Conservation (phyloP, 2,888 invertebrate genomes). For the Ceratothoa steindachneri region DNA sequence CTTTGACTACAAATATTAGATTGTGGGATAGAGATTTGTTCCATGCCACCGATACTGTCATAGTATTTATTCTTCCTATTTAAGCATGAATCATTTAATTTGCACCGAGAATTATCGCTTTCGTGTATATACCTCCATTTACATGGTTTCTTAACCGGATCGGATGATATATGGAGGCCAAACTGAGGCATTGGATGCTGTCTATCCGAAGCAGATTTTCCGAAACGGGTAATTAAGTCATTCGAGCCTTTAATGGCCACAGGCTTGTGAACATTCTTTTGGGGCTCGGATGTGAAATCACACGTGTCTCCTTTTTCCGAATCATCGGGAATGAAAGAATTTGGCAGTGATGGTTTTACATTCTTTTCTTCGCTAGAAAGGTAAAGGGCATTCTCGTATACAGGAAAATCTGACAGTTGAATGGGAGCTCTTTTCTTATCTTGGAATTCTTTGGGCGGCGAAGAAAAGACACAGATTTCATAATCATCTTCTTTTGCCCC, state of each 20-base stretch:
- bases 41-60: background rate
- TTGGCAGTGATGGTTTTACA: conserved; percentile 20
- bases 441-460: background rate
- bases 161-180: conserved; percentile 23
- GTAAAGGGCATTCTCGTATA: conserved; percentile 40
- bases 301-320: conserved; percentile 28
- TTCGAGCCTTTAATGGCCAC: conserved; percentile 33
- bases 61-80: background rate
- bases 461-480: background rate
- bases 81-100: background rate
- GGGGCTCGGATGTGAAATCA: conserved; percentile 35
- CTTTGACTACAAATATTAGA: background rate
- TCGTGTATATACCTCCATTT: background rate
- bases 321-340: conserved; percentile 20
- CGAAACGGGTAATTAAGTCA: conserved; percentile 29
- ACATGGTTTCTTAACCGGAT: conserved; percentile 33
- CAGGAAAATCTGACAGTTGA: conserved; percentile 8
- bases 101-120: background rate
- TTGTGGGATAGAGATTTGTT: background rate
- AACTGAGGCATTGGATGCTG: conserved; percentile 30
- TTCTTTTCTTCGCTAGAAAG: conserved; percentile 31
- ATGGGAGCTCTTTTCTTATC: conserved; percentile 4
- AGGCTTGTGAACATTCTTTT: conserved; percentile 33
- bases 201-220: conserved; percentile 25
- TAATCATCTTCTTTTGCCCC: conserved; percentile 4